Conservation (phyloP, 2,113 vertebrate species). For the Otus sunia region DNA sequence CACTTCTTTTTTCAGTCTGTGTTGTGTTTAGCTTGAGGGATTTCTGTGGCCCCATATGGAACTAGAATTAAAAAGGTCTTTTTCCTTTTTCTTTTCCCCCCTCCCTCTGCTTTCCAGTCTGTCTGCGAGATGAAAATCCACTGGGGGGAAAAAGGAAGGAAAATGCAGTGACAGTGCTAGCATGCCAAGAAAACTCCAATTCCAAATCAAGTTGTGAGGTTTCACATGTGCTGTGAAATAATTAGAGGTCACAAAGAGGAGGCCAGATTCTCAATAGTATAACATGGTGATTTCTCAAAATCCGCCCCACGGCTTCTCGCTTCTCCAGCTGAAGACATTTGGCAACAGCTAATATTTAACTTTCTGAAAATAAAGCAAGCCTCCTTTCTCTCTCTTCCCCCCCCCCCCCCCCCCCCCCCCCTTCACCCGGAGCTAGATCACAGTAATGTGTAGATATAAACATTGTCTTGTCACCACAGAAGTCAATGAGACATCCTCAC, state of each 20-base stretch:
- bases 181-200: not conserved
- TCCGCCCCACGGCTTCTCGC: not conserved
- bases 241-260: not conserved
- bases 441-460: not conserved
- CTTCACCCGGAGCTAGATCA: not conserved
- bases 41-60: not conserved
- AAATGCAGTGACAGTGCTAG: not conserved
- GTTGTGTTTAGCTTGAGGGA: conserved; percentile 1
- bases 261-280: not conserved
- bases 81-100: not conserved
- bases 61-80: not conserved
- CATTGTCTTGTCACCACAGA: not conserved
- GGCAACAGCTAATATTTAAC: not conserved
- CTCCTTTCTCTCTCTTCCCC: not conserved
- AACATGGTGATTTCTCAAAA: not conserved
- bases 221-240: not conserved
- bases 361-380: not conserved
- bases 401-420: too few relatives aligned
- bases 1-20: conserved; percentile 20
- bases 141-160: not conserved
- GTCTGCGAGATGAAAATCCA: not conserved
- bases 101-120: not conserved
- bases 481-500: not conserved
- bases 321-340: not conserved
- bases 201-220: not conserved